A percentile compares a stretch with the other conserved stretches of the same genome.
phyloP scores from a whole-genome alignment of 2,888 invertebrate genomes.

The Agapostemon virescens region DNA sequence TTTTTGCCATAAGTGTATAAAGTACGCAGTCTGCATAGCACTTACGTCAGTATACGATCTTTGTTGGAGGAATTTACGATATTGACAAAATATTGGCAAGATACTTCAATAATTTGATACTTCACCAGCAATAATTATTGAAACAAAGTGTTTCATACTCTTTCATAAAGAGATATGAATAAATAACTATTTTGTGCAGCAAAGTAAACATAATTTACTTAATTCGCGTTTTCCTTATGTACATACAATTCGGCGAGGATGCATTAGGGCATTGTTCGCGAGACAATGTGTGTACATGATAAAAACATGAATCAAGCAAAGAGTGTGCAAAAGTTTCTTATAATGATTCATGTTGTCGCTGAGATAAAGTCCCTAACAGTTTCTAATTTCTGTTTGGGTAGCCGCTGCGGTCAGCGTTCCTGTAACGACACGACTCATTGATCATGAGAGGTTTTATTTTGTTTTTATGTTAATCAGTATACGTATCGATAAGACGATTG shows the following conservation, averaged over 20 bases:
- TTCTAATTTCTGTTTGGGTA: constrained; percentile 2
- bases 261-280: neutral
- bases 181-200: neutral
- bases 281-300: neutral
- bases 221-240: neutral
- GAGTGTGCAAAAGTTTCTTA: neutral
- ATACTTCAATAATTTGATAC: too few relatives aligned
- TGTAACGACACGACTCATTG: constrained; percentile 11
- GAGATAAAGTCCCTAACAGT: neutral
- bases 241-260: neutral
- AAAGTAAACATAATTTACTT: neutral
- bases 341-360: neutral
- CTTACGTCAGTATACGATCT: too few relatives aligned
- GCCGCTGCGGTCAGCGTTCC: neutral
- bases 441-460: constrained; percentile 14
- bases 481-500: neutral
- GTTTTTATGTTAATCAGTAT: neutral
- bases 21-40: too few relatives aligned
- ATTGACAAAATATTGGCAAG: too few relatives aligned
- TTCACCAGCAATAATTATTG: too few relatives aligned
- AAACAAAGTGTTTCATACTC: neutral
- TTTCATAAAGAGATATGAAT: neutral
- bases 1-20: too few relatives aligned
- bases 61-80: too few relatives aligned
- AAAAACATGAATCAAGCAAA: neutral